Evolutionary conservation across 2,888 invertebrate genomes (phyloP).

Genomic region (Tortricodes alternella): DNA sequence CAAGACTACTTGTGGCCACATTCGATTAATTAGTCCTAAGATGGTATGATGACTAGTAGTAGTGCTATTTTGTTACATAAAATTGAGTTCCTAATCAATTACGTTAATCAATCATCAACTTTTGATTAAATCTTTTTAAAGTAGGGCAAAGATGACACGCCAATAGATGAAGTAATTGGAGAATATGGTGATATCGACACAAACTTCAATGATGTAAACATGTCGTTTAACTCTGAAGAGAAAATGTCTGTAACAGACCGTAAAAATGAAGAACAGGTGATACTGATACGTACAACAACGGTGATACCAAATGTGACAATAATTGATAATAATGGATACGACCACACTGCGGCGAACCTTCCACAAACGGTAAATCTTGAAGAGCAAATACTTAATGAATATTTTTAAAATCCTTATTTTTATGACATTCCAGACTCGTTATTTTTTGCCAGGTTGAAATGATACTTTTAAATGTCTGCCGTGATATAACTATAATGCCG

Average conservation of each 20-base stretch:
- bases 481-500: too few species aligned
- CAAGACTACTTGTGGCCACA: too few species aligned
- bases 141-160: slow-evolving; percentile 5
- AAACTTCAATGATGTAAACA: neutral
- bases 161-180: neutral
- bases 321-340: neutral
- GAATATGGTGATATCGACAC: neutral
- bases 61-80: too few species aligned
- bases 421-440: too few species aligned
- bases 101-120: slow-evolving; percentile 17
- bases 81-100: neutral
- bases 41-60: too few species aligned
- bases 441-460: too few species aligned
- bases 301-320: neutral
- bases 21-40: too few species aligned
- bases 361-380: neutral
- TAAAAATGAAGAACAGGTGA: neutral
- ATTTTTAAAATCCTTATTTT: too few species aligned
- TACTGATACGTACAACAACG: neutral
- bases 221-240: neutral
- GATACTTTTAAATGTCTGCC: too few species aligned
- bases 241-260: neutral
- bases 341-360: neutral
- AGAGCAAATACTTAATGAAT: too few species aligned
- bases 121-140: slow-evolving; percentile 22